Base-by-base conservation (phyloP, 2,888 invertebrate genomes). In the Lycia hirtaria region DNA sequence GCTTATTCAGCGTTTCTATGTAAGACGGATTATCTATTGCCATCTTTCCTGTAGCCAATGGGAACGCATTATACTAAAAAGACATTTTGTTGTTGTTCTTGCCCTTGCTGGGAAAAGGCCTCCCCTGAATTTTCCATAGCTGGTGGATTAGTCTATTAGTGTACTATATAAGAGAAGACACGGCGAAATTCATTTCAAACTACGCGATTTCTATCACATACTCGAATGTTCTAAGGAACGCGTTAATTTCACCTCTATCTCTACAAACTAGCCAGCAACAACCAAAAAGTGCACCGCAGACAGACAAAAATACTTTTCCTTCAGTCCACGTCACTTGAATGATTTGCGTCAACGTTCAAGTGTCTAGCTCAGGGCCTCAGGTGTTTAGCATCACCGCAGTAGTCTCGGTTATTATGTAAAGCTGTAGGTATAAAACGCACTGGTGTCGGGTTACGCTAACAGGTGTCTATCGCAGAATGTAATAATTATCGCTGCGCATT, bases 391-490 rank as follows among this genome's bases (percentile, higher is more conserved):
- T 70, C 70, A 71, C 64, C 72, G 75, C 80, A 71, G 76, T 77
- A 63, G 71, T 59, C 64, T 65, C 67, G 63, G 60, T 71, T 78
- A 80, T 86, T 84, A 86, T 81, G 81, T 83, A 83, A 85, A 58
- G 32, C 43, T 9, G 52, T 48, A 58, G 47, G 52, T 84, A 86
- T 81, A 80, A 83, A 82, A 73, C 73, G 76, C 71, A 62, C 65
- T 62, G 64, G 77, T 86, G 78, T 87, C 85, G 69, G 73, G 66
- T 87, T 67, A 77, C 85, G 65, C 67, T 71, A 74, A 78, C 87
- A 86, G 86, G 86, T 87, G 85, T 78, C 75, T 78, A 73, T 69
- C 73, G 68, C 56, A 54, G 44, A 68, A 78, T 80, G 80, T 81
- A 77, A 76, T 68, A 80, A 80, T 76, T 73, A 80, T 69, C 76